These are phyloP conservation scores for Zoanthus gigantus DNA, from an alignment of 92 coral and sea anemone genomes.

Conservation along the genomic window DNA sequence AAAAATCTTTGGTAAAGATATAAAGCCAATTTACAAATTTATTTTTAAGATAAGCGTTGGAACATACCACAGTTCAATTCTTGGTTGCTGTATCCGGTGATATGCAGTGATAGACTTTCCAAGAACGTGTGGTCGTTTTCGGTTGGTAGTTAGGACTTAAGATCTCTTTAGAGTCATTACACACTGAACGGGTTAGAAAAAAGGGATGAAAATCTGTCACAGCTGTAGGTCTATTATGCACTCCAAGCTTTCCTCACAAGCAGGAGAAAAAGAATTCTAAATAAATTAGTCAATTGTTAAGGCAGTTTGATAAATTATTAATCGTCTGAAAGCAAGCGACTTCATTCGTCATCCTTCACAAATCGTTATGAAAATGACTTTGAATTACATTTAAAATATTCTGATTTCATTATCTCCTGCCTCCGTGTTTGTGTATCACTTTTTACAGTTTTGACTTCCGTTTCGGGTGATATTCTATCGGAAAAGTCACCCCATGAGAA, in stretches of 20 bases:
- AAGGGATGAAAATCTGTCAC: conserved; percentile 86
- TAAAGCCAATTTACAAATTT: conserved; percentile 16
- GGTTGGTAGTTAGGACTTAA: conserved; percentile 81
- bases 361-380: conserved; percentile 66
- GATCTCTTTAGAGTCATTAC: conserved; percentile 98
- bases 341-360: conserved; percentile 73
- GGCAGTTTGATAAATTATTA: conserved; percentile 64
- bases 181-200: conserved; percentile 93
- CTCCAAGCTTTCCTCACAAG: conserved; percentile 79
- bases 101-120: conserved; percentile 55
- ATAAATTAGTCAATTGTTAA: conserved; percentile 92
- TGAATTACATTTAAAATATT: conserved; percentile 64
- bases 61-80: conserved; percentile 29
- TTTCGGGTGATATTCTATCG: conserved; percentile 66
- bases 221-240: conserved; percentile 90
- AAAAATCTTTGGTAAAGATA: conserved; percentile 49
- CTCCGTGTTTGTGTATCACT: conserved; percentile 84
- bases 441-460: conserved; percentile 77
- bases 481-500: conserved; percentile 79
- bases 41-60: conserved; percentile 15
- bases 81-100: background rate
- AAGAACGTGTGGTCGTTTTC: conserved; percentile 81
- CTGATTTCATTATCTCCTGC: conserved; percentile 79
- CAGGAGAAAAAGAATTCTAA: conserved; percentile 59
- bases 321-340: conserved; percentile 58